A percentile compares a stretch with the other conserved stretches of the same genome.
Evolutionary conservation across 2,797 vertebrate species (phyloP).

Genomic region (Schizopygopsis pylzovi): DNA sequence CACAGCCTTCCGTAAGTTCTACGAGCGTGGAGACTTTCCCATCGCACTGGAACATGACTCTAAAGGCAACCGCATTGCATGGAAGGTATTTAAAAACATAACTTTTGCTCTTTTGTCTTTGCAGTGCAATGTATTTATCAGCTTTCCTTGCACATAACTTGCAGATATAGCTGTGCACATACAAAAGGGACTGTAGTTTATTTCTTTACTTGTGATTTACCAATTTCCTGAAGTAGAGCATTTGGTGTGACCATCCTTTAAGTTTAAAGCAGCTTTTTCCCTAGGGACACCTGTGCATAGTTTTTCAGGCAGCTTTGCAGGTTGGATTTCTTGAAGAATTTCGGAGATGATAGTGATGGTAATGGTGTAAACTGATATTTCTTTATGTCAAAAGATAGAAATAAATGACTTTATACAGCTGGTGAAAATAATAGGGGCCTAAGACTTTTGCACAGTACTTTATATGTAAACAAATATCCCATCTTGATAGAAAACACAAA

Average conservation of each 20-base stretch:
- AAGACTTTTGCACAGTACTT: no score
- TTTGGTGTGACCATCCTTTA: neutral
- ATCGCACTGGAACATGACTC: conserved; percentile 73
- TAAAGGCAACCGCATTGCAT: conserved; percentile 76
- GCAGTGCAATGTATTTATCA: neutral
- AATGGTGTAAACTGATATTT: neutral
- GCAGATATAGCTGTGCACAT: neutral
- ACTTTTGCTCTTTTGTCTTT: neutral
- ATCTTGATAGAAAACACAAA: neutral
- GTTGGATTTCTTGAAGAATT: neutral
- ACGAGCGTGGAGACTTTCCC: conserved; percentile 91
- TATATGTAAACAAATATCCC: no score
- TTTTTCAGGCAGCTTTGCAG: neutral
- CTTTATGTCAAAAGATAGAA: no score
- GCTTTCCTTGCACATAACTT: neutral
- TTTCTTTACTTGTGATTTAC: neutral
- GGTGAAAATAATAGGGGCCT: no score
- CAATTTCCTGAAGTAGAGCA: neutral
- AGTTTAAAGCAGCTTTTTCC: neutral
- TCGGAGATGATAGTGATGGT: neutral
- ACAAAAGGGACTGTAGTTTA: neutral
- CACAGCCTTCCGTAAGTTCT: conserved; percentile 90
- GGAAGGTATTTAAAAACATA: conserved; percentile 76
- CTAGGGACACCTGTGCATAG: neutral
- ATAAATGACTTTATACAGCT: no score